Conservation (phyloP, 2,113 vertebrate genomes). For the Prietella phreatophila region DNA sequence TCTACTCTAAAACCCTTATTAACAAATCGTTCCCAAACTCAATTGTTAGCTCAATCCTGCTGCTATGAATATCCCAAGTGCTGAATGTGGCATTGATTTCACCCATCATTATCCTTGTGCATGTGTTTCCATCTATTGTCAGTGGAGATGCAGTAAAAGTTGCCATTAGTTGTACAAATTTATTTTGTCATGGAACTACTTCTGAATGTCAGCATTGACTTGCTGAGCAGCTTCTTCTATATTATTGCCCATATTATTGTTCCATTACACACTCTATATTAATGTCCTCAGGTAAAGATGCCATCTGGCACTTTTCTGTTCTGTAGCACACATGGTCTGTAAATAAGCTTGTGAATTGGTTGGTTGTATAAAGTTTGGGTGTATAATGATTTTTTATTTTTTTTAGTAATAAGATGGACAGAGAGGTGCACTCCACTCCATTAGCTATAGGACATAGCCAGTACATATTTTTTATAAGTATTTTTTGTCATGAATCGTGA, state of each 20-base stretch:
- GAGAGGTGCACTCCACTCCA: background rate
- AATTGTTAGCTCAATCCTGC: conserved; percentile 2
- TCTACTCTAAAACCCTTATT: background rate
- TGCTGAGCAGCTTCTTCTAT: background rate
- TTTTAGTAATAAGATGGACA: background rate
- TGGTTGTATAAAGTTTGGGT: background rate
- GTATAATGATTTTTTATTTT: background rate
- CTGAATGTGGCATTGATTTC: conserved; percentile 28
- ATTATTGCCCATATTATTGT: conserved; percentile 20
- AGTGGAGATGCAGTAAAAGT: conserved; percentile 11
- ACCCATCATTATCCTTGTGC: conserved; percentile 26
- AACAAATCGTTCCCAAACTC: conserved; percentile 9
- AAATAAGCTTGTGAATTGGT: background rate
- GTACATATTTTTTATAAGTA: background rate
- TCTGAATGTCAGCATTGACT: conserved; percentile 1
- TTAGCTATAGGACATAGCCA: background rate
- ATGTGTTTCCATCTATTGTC: conserved; percentile 36
- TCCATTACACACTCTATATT: conserved; percentile 28
- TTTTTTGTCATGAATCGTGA: too few species aligned
- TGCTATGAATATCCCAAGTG: conserved; percentile 21
- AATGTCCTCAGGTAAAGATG: conserved; percentile 35
- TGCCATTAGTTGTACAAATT: conserved; percentile 1
- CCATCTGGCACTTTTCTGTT: conserved; percentile 25
- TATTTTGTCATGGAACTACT: conserved; percentile 8
- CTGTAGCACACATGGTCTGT: background rate